phyloP scores from a whole-genome alignment of 2,113 vertebrate species.

The Gadus chalcogrammus region DNA sequence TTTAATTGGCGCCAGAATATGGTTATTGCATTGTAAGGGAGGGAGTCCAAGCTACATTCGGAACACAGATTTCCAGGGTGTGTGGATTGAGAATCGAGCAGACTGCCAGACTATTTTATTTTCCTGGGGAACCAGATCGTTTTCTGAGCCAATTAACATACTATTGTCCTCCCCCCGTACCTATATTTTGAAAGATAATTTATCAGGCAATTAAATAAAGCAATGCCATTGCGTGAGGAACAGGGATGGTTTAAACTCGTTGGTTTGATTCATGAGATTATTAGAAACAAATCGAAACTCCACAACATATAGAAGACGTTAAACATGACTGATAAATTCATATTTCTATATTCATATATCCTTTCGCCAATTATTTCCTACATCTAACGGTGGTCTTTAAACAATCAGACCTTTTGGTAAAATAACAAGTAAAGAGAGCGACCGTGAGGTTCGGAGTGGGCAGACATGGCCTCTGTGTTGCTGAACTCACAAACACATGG shows the following conservation, averaged over 20 bases:
- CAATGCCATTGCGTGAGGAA: neutral
- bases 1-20: conserved; percentile 73
- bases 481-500: conserved; percentile 38
- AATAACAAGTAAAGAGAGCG: too few species aligned
- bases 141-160: conserved; percentile 60
- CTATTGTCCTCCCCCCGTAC: conserved; percentile 21
- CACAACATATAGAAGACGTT: too few species aligned
- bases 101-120: conserved; percentile 69
- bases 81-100: conserved; percentile 67
- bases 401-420: too few species aligned
- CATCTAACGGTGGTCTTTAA: too few species aligned
- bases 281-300: too few species aligned
- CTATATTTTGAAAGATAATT: conserved; percentile 54
- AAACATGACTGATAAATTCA: too few species aligned
- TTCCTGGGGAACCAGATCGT: conserved; percentile 70
- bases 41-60: conserved; percentile 63
- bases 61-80: conserved; percentile 54
- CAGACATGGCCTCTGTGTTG: conserved; percentile 19
- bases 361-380: too few species aligned
- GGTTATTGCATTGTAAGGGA: conserved; percentile 56
- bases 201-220: conserved; percentile 16
- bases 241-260: conserved; percentile 39
- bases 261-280: too few species aligned
- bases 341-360: too few species aligned
- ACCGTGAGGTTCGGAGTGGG: neutral